Conservation (phyloP, 2,797 vertebrate genomes). For the Eulemur rubriventer region DNA sequence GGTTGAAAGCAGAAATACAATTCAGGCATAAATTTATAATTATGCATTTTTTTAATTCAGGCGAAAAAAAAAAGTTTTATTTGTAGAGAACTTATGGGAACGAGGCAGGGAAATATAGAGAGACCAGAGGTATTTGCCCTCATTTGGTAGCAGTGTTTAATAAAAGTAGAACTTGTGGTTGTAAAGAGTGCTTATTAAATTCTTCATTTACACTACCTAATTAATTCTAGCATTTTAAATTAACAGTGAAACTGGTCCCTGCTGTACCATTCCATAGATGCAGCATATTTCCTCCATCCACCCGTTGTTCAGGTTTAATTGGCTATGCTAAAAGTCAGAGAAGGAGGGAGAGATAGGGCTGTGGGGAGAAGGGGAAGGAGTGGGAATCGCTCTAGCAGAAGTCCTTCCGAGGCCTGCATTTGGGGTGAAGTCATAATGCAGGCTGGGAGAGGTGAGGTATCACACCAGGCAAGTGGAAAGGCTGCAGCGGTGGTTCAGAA, state of each 20-base stretch:
- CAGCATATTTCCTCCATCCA: conserved; percentile 87
- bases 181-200: conserved; percentile 91
- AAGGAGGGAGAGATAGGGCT: conserved; percentile 48
- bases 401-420: conserved; percentile 11
- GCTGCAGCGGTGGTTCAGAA: conserved; percentile 67
- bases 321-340: conserved; percentile 83
- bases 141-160: conserved; percentile 87
- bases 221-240: conserved; percentile 92
- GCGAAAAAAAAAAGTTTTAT: conserved; percentile 61
- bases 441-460: conserved; percentile 52
- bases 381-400: not conserved
- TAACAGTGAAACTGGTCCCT: conserved; percentile 91
- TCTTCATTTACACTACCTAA: conserved; percentile 91
- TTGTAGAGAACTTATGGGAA: conserved; percentile 82
- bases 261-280: conserved; percentile 87
- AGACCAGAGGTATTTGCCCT: conserved; percentile 83
- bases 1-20: conserved; percentile 81
- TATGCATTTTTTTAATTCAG: conserved; percentile 68
- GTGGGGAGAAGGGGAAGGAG: conserved; percentile 39
- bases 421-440: conserved; percentile 25
- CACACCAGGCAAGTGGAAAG: conserved; percentile 47
- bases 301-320: conserved; percentile 89
- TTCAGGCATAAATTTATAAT: conserved; percentile 84
- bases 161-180: conserved; percentile 88
- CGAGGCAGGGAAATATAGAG: conserved; percentile 77